phyloP scores from a whole-genome alignment of 1,140 invertebrate species.

The Nymphalis io region DNA sequence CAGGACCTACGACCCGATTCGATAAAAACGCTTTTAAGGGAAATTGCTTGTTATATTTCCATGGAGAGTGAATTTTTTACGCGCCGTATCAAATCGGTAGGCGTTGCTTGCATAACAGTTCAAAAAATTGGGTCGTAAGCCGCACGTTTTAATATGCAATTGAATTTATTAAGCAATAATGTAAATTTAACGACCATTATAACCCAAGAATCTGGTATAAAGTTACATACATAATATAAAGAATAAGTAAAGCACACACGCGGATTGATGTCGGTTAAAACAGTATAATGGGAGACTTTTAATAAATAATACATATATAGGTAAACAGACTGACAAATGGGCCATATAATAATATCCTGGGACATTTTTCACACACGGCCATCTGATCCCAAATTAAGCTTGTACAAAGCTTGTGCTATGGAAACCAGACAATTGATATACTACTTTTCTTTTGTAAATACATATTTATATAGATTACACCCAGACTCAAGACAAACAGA shows the following conservation, averaged over 20 bases:
- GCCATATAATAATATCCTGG: no score
- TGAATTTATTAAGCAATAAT: slow-evolving; percentile 28
- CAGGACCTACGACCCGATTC: slow-evolving; percentile 35
- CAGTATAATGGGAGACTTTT: no score
- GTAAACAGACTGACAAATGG: no score
- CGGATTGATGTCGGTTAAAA: background rate
- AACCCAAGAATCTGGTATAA: background rate
- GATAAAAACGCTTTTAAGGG: slow-evolving; percentile 39
- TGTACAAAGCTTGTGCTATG: no score
- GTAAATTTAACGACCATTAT: slow-evolving; percentile 4
- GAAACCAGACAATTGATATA: no score
- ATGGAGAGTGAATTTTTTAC: slow-evolving; percentile 39
- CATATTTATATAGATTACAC: no score
- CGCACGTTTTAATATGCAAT: slow-evolving; percentile 34
- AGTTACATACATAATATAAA: background rate
- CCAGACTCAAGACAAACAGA: no score
- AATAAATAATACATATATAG: no score
- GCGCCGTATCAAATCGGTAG: slow-evolving; percentile 44
- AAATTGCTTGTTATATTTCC: slow-evolving; percentile 40
- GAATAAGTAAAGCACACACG: background rate
- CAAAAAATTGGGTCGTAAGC: slow-evolving; percentile 42
- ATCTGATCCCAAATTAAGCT: no score
- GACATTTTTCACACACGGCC: no score
- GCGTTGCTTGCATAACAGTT: slow-evolving; percentile 42
- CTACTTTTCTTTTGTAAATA: no score